Base-by-base conservation (phyloP, 2,888 invertebrate genomes). In the Scelioninae gen. 2 region DNA sequence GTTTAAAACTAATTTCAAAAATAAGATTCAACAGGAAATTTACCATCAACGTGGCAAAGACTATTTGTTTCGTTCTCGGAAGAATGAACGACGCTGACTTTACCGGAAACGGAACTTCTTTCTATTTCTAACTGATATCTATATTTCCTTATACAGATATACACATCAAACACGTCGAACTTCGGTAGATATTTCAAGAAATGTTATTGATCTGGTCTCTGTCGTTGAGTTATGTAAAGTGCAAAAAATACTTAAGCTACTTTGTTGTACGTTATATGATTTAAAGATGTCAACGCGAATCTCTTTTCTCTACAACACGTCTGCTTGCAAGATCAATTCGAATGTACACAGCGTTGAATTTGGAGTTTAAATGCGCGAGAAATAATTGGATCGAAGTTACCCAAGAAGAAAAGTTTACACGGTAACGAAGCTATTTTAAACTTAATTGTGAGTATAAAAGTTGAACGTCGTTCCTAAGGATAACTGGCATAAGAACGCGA, bases 161-260 rank as follows among this genome's bases (percentile, higher is more conserved):
- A 41, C 33, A 45, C 22, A 45, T 53, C 53, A 64, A 39, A 55
- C 19, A 39, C n/a, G 39, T 57, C 45, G 48, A 65, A 65, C 48
- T 65, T 65, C 22, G 16, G 48, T 57, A 65, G 48, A 65, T 57
- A 65, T 57, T 57, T 65, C 65, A 48, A 55, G 39, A 39, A 65
- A 46, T 55, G 45, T 55, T 57, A 65, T 65, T 57, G 65, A 57
- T 57, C 39, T 45, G 25, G 18, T 25, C 25, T 37, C 18, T 37
- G 18, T 39, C 39, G 16, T 15, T 65, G 48, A 65, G 48, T 65
- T 57, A 65, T 65, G 55, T 57, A 65, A 57, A 65, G 57, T 39
- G 31, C 46, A 57, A 41, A 65, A 53, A 65, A 65, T 55, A 65
- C 45, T 65, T 53, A 53, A 46, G 37, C 45, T 55, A 22, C 46